These are phyloP conservation scores for Bellardia pandia DNA, from an alignment of 2,888 invertebrate genomes.

Conservation along the genomic window DNA sequence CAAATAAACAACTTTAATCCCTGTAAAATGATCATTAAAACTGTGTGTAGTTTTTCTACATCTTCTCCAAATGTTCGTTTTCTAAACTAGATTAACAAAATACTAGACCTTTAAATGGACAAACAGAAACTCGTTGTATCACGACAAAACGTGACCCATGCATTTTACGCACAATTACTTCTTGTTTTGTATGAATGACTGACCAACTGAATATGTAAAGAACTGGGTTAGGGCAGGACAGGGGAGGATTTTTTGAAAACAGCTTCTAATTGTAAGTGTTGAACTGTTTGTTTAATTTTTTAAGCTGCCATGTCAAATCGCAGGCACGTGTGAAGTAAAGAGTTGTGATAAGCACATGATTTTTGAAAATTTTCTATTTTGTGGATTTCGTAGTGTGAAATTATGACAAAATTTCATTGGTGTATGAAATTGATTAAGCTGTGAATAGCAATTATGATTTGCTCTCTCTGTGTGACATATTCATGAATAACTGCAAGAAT, in stretches of 20 bases:
- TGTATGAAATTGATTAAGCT: neutral
- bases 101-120: conserved; percentile 22
- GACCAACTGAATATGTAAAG: conserved; percentile 22
- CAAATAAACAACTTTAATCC: conserved; percentile 52
- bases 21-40: conserved; percentile 29
- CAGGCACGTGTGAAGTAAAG: conserved; percentile 53
- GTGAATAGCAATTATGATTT: neutral
- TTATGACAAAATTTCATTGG: neutral
- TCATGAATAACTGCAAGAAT: conserved; percentile 23
- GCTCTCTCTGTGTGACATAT: conserved; percentile 16
- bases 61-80: neutral
- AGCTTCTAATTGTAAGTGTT: conserved; percentile 53
- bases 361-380: neutral
- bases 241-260: conserved; percentile 28
- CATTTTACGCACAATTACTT: conserved; percentile 69
- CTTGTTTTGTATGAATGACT: conserved; percentile 42
- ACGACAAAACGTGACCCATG: conserved; percentile 68
- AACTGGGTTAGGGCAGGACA: neutral
- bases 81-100: conserved; percentile 27
- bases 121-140: conserved; percentile 24
- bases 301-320: conserved; percentile 60
- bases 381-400: neutral
- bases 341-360: neutral
- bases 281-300: conserved; percentile 24
- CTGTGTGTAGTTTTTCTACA: neutral